phyloP scores from a whole-genome alignment of 2,888 invertebrate species.

The Drepanosiphum platanoidis region DNA sequence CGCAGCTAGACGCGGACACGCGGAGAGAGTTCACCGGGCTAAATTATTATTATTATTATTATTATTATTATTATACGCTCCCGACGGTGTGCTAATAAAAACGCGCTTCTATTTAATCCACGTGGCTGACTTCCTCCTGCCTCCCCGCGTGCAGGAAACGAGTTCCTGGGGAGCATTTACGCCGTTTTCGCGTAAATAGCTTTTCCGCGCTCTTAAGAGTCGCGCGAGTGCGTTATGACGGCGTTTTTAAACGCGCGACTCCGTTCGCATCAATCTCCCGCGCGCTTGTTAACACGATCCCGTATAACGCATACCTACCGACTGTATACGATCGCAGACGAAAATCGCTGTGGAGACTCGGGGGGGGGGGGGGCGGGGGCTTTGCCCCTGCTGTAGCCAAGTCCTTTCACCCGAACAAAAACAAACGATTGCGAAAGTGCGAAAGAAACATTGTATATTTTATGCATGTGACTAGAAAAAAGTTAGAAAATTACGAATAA shows the following conservation, averaged over 20 bases:
- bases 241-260: slow-evolving; percentile 19
- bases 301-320: too few species aligned
- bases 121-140: not conserved
- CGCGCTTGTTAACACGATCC: slow-evolving; percentile 6
- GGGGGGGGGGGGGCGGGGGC: too few species aligned
- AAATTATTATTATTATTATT: too few species aligned
- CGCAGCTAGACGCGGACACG: not conserved
- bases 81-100: slow-evolving; percentile 37
- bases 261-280: not conserved
- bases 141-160: slow-evolving; percentile 4
- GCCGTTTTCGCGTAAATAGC: not conserved
- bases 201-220: slow-evolving; percentile 38
- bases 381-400: too few species aligned
- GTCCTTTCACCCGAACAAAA: too few species aligned
- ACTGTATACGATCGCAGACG: too few species aligned
- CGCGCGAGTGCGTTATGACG: slow-evolving; percentile 3
- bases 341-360: too few species aligned
- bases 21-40: too few species aligned
- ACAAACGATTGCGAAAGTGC: too few species aligned
- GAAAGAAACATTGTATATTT: too few species aligned
- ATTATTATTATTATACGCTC: slow-evolving; percentile 25
- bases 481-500: too few species aligned
- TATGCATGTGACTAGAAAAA: too few species aligned
- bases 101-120: slow-evolving; percentile 20
- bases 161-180: slow-evolving; percentile 40